phyloP scores from a whole-genome alignment of 2,888 invertebrate species.

The Melanostoma mellinum region DNA sequence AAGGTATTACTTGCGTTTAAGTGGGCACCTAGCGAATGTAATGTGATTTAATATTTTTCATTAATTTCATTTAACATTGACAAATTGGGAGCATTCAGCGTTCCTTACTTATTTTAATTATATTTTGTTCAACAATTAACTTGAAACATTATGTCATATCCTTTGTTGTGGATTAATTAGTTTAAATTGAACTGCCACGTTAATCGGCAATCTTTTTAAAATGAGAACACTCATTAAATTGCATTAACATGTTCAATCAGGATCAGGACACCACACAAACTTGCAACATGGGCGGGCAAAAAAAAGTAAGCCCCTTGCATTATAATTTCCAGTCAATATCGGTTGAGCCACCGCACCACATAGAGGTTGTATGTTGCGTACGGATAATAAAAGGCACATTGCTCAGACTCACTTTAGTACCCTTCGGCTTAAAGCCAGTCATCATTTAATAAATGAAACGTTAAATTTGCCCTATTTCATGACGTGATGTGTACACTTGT shows the following conservation, averaged over 20 bases:
- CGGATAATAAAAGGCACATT: neutral
- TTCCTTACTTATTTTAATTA: too few species aligned
- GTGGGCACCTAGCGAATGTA: too few species aligned
- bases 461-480: slow-evolving; percentile 25
- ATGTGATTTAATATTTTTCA: too few species aligned
- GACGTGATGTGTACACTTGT: slow-evolving; percentile 15
- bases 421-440: neutral
- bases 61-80: too few species aligned
- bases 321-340: slow-evolving; percentile 24
- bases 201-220: slow-evolving; percentile 34
- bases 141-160: neutral
- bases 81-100: too few species aligned
- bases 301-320: neutral
- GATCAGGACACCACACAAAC: slow-evolving; percentile 24
- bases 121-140: slow-evolving; percentile 12
- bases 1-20: too few species aligned
- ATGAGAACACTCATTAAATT: slow-evolving; percentile 39
- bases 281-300: neutral
- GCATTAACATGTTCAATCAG: slow-evolving; percentile 36
- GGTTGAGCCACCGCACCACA: too few species aligned
- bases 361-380: neutral
- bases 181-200: slow-evolving; percentile 29
- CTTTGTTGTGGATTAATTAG: slow-evolving; percentile 41
- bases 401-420: neutral
- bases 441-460: slow-evolving; percentile 32